These are phyloP conservation scores for Bimastos eiseni DNA, from an alignment of 2,888 invertebrate species.

Conservation along the genomic window DNA sequence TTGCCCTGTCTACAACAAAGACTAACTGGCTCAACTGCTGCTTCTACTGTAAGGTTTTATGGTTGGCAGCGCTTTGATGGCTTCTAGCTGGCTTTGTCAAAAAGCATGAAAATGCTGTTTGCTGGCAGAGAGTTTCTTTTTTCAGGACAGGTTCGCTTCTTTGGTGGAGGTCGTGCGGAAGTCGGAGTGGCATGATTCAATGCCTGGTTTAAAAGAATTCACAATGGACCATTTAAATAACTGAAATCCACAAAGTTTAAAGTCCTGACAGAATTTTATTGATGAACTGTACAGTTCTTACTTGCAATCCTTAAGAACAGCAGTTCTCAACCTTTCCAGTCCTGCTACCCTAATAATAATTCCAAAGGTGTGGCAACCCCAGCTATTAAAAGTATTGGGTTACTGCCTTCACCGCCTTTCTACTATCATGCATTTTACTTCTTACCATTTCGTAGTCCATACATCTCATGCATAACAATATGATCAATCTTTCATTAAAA, in stretches of 20 bases:
- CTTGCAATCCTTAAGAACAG: not conserved
- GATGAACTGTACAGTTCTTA: not conserved
- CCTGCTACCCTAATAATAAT: too few relatives aligned
- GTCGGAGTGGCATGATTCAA: not conserved
- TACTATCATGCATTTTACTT: too few relatives aligned
- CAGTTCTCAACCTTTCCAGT: too few relatives aligned
- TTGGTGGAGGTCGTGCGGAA: slow-evolving; percentile 17
- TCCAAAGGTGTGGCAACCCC: too few relatives aligned
- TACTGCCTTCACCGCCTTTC: too few relatives aligned
- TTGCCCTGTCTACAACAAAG: not conserved
- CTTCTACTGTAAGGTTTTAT: not conserved
- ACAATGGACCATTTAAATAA: not conserved
- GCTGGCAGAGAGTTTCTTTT: slow-evolving; percentile 25
- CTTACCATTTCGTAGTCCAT: too few relatives aligned
- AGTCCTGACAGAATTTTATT: not conserved
- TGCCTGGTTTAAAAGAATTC: not conserved
- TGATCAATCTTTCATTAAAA: too few relatives aligned
- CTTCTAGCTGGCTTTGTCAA: not conserved
- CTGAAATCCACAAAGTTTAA: not conserved
- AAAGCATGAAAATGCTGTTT: slow-evolving; percentile 29
- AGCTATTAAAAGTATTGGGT: too few relatives aligned
- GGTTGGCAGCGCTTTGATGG: not conserved
- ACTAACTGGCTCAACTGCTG: not conserved
- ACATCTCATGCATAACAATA: too few relatives aligned
- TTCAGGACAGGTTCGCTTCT: slow-evolving; percentile 21